These are phyloP conservation scores for Sinohyriopsis cumingii DNA, from an alignment of 2,888 invertebrate genomes.

Conservation along the genomic window DNA sequence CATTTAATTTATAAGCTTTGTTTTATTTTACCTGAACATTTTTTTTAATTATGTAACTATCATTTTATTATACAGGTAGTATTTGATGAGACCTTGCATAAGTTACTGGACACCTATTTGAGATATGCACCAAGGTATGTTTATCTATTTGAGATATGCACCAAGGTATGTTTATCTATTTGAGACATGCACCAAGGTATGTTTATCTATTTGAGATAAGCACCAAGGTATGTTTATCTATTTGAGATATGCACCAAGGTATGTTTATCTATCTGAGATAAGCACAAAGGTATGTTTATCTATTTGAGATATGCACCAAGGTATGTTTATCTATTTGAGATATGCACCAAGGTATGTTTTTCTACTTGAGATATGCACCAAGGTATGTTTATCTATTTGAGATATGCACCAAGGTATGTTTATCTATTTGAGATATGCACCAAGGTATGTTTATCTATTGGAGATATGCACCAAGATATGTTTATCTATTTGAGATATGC, in stretches of 20 bases:
- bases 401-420: slow-evolving; percentile 79
- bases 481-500: slow-evolving; percentile 82
- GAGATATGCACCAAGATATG: slow-evolving; percentile 80
- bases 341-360: slow-evolving; percentile 78
- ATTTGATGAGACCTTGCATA: slow-evolving; percentile 79
- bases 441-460: slow-evolving; percentile 79
- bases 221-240: slow-evolving; percentile 79
- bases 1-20: not conserved
- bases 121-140: slow-evolving; percentile 80
- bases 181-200: slow-evolving; percentile 81
- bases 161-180: slow-evolving; percentile 78
- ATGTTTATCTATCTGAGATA: slow-evolving; percentile 79
- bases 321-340: slow-evolving; percentile 78
- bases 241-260: slow-evolving; percentile 82
- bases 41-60: not conserved
- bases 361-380: slow-evolving; percentile 83
- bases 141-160: slow-evolving; percentile 80
- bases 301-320: slow-evolving; percentile 85
- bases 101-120: slow-evolving; percentile 81
- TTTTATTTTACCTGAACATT: not conserved
- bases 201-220: slow-evolving; percentile 80
- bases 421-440: slow-evolving; percentile 83
- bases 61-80: slow-evolving; percentile 75
- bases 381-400: slow-evolving; percentile 79
- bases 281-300: slow-evolving; percentile 77